Evolutionary conservation across 2,888 invertebrate genomes (phyloP).

Genomic region (Physocephala rufipes): DNA sequence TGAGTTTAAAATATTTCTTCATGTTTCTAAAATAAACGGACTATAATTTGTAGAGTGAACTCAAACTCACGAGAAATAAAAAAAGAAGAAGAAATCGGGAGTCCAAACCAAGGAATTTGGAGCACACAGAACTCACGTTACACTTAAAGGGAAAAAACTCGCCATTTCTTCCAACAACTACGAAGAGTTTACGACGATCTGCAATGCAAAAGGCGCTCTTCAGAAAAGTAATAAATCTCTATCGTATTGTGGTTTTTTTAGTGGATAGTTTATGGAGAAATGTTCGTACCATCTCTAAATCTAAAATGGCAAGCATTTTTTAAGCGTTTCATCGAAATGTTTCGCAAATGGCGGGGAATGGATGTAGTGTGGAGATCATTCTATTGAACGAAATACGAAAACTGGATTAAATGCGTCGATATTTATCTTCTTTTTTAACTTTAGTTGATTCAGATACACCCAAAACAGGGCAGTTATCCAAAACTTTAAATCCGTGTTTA

Average conservation of each 20-base stretch:
- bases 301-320: conserved; percentile 18
- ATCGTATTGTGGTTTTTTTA: conserved; percentile 35
- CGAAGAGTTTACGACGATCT: conserved; percentile 11
- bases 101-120: too few relatives aligned
- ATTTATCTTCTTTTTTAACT: background rate
- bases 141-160: too few relatives aligned
- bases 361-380: background rate
- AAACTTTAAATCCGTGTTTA: background rate
- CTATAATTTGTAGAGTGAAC: conserved; percentile 32
- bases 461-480: too few relatives aligned
- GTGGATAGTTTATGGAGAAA: background rate
- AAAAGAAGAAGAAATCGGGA: too few relatives aligned
- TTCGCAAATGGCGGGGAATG: background rate
- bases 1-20: conserved; percentile 47
- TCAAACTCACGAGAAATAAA: too few relatives aligned
- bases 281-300: too few relatives aligned
- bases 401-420: background rate
- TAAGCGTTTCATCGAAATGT: conserved; percentile 12
- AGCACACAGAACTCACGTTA: too few relatives aligned
- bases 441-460: conserved; percentile 6
- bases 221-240: conserved; percentile 43
- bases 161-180: background rate
- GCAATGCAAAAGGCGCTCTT: conserved; percentile 33
- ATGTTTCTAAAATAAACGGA: conserved; percentile 37
- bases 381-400: background rate